Evolutionary conservation across 2,888 invertebrate species (phyloP).

Genomic region (Cephus runcator): DNA sequence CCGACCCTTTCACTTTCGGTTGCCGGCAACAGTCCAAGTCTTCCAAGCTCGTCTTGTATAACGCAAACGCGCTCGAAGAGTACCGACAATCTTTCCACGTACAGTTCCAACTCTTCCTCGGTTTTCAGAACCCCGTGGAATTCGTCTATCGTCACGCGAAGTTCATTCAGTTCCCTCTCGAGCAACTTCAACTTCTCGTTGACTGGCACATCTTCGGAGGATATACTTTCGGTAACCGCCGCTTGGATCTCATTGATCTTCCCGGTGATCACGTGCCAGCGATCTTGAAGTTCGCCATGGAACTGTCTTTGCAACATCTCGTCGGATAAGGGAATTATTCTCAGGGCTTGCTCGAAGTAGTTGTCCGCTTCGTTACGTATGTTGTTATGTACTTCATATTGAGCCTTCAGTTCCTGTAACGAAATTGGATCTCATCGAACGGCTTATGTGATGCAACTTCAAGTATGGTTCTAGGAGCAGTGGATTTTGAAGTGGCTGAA

Average conservation of each 20-base stretch:
- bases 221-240: slow-evolving; percentile 76
- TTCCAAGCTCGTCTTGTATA: slow-evolving; percentile 83
- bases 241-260: slow-evolving; percentile 76
- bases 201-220: slow-evolving; percentile 78
- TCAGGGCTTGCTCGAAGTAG: slow-evolving; percentile 81
- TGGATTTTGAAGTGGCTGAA: background rate
- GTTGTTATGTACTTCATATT: slow-evolving; percentile 85
- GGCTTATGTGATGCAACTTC: background rate
- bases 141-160: slow-evolving; percentile 76
- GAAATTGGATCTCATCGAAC: background rate
- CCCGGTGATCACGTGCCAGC: slow-evolving; percentile 76
- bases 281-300: slow-evolving; percentile 80
- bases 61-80: slow-evolving; percentile 79
- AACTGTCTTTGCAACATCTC: slow-evolving; percentile 84
- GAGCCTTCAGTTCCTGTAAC: slow-evolving; percentile 81
- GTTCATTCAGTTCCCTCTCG: slow-evolving; percentile 81
- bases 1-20: slow-evolving; percentile 83
- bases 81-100: slow-evolving; percentile 84
- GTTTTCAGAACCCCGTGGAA: slow-evolving; percentile 84
- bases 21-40: slow-evolving; percentile 79
- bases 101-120: slow-evolving; percentile 84
- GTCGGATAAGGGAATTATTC: slow-evolving; percentile 84
- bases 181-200: slow-evolving; percentile 80
- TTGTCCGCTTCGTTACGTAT: slow-evolving; percentile 78
- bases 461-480: background rate